Percentiles rank a stretch among this genome's conserved stretches.
Evolutionary conservation across 2,888 invertebrate species (phyloP).

Genomic region (Tigriopus californicus): DNA sequence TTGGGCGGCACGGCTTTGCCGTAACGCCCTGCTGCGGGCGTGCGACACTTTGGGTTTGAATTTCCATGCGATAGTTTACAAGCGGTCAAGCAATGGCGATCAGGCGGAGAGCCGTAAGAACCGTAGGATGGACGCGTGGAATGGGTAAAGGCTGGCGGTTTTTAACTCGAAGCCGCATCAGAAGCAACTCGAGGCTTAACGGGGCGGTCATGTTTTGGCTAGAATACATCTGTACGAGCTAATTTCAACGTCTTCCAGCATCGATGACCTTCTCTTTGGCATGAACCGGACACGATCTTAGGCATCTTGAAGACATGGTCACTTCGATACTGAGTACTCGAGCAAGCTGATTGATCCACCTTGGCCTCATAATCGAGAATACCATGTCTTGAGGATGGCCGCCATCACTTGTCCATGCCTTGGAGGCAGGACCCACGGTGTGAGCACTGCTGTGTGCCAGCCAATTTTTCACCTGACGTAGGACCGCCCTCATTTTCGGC

Average conservation of each 20-base stretch:
- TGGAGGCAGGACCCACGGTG: constrained; percentile 31
- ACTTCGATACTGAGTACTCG: constrained; percentile 86
- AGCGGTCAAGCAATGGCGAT: constrained; percentile 69
- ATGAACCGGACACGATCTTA: constrained; percentile 70
- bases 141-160: constrained; percentile 72
- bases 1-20: no score
- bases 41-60: neutral
- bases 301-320: constrained; percentile 77
- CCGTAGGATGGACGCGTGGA: constrained; percentile 63
- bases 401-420: constrained; percentile 90
- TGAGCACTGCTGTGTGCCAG: neutral
- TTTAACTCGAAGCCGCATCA: constrained; percentile 60
- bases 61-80: constrained; percentile 52
- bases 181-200: constrained; percentile 66
- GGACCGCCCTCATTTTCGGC: no score
- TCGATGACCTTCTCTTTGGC: constrained; percentile 83
- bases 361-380: constrained; percentile 82
- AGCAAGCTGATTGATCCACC: constrained; percentile 79
- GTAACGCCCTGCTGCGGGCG: neutral
- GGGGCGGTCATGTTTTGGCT: constrained; percentile 79
- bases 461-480: neutral
- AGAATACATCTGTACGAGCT: constrained; percentile 52
- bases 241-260: constrained; percentile 73
- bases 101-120: constrained; percentile 75
- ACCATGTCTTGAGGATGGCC: constrained; percentile 90